These are phyloP conservation scores for Bombus confusus DNA, from an alignment of 1,140 invertebrate genomes.

Conservation along the genomic window DNA sequence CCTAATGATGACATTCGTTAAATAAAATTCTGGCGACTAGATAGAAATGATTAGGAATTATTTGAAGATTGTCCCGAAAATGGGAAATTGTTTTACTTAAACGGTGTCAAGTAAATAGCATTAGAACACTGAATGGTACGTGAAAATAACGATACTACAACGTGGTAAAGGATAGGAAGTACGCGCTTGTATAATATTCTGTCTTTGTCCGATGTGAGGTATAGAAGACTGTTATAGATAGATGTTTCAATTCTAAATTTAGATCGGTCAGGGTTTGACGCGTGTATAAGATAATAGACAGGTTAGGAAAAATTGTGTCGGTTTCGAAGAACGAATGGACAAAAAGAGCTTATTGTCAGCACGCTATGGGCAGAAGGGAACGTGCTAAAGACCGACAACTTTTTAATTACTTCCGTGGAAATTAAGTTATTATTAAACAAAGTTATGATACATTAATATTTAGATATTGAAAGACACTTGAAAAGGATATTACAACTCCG, in stretches of 20 bases:
- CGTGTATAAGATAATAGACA: constrained; percentile 62
- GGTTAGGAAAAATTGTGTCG: constrained; percentile 59
- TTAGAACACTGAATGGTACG: constrained; percentile 23
- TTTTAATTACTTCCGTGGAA: neutral
- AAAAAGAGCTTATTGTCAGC: constrained; percentile 11
- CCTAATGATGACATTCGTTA: too few species aligned
- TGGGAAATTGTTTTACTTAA: neutral
- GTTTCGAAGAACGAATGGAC: neutral
- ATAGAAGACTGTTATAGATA: constrained; percentile 57
- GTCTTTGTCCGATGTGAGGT: constrained; percentile 26
- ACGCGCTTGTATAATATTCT: constrained; percentile 46
- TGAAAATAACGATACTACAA: constrained; percentile 51
- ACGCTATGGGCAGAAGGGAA: neutral
- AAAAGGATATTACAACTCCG: too few species aligned
- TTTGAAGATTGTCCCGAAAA: neutral
- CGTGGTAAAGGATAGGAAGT: constrained; percentile 34
- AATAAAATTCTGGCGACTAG: too few species aligned
- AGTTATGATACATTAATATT: too few species aligned
- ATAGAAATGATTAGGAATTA: neutral
- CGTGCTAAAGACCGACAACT: constrained; percentile 13
- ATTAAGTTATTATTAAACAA: too few species aligned
- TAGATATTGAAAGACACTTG: too few species aligned
- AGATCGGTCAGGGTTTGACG: constrained; percentile 41
- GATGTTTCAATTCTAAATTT: constrained; percentile 50
- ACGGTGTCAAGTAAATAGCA: neutral